Percentiles rank a stretch among this genome's conserved stretches.
Conservation (phyloP, 1,140 invertebrate genomes). For the Chrysopa pallens region DNA sequence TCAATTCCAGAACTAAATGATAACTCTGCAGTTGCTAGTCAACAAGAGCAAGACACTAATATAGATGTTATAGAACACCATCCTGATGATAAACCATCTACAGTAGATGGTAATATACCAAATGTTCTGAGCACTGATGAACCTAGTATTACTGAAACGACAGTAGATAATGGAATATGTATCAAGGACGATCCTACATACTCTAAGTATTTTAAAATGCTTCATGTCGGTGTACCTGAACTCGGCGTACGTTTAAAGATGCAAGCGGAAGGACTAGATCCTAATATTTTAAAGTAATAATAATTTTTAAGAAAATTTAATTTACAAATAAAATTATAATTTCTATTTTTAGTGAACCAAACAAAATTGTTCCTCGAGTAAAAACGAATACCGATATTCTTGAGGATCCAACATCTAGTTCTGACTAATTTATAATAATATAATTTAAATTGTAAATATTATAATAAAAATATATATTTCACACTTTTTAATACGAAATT, state of each 20-base stretch:
- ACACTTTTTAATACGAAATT: too few species aligned
- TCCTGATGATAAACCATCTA: slow-evolving; percentile 1
- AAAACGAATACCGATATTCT: background rate
- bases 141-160: slow-evolving; percentile 9
- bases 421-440: background rate
- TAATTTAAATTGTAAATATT: too few species aligned
- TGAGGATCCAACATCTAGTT: background rate
- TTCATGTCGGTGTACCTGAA: slow-evolving; percentile 65
- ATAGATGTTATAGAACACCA: slow-evolving; percentile 5
- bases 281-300: slow-evolving; percentile 55
- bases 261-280: slow-evolving; percentile 59
- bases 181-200: slow-evolving; percentile 40
- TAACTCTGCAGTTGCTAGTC: slow-evolving; percentile 11
- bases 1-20: slow-evolving; percentile 49
- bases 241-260: slow-evolving; percentile 70
- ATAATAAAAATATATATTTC: too few species aligned
- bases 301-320: slow-evolving; percentile 11
- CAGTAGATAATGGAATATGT: slow-evolving; percentile 10
- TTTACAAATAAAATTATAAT: slow-evolving; percentile 6
- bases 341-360: slow-evolving; percentile 11
- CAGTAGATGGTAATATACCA: background rate
- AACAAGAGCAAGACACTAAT: slow-evolving; percentile 9
- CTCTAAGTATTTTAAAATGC: slow-evolving; percentile 72
- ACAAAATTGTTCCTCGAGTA: slow-evolving; percentile 7
- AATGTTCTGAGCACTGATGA: slow-evolving; percentile 9